Evolutionary conservation across 35 echinoderm and acorn worm genomes (phyloP), one percentile per base, ranked within the genome.

Genomic region (Eucidaris tribuloides): DNA sequence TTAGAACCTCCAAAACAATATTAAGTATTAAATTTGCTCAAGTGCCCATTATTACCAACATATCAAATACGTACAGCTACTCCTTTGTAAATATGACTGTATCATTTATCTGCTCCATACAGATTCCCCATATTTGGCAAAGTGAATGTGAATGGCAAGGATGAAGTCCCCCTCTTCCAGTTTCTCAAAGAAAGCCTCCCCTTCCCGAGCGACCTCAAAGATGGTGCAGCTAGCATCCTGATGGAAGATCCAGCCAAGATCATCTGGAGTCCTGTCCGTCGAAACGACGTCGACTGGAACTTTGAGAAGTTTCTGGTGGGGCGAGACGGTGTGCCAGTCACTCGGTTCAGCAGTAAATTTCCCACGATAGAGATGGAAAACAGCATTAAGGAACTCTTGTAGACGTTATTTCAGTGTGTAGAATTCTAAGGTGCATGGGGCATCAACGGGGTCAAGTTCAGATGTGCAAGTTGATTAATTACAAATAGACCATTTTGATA

Each of bases 231-330:
- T 9, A 42, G 37, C 24, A 24, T 40, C 58, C 39, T 96, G 9
- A 83, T 87, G 83, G 64, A 35, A 0, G 68, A 96, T 34, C 82
- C 87, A 7, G 46, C 85, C 15, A 20, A 42, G 3, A 41, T 96
- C 43, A 86, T 90, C 40, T 96, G 92, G 92, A 62, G 25, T 25
- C 92, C 92, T 37, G 82, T 96, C 6, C 64, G 84, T 7, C 74
- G 92, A 5, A 71, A 86, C 46, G 92, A 96, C 57, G 74, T 96
- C 52, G 58, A 44, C 32, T 96, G 92, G 92, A 96, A 96, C 65
- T 96, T 96, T 86, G 92, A 96, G 77, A 96, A 96, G 70, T 96
- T 96, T 44, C 62, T 96, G 27, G 31, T 96, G 20, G 83, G 78
- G 6, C 77, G 80, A 28, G 54, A 90, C 37, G 92, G 92, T 7